Evolutionary conservation across 37 sponge, comb jelly and placozoan genomes (phyloP), one percentile per base, ranked within the genome.

Genomic region (Mnemiopsis leidyi): DNA sequence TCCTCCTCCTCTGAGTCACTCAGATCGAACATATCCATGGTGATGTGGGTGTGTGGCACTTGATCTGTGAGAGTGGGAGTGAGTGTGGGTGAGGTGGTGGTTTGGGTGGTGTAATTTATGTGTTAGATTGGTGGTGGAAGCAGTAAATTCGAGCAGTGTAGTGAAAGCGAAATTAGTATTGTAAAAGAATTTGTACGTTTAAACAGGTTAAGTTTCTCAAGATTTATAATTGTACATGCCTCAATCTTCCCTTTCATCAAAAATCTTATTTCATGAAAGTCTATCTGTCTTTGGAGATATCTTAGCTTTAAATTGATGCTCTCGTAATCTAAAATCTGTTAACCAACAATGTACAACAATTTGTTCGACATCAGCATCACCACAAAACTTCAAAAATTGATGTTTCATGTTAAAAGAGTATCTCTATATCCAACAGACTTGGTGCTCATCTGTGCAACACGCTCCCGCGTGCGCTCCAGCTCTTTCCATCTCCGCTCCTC

Each of bases 401-500:
- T 48, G 13, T 13, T 5, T 85, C 90, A 85, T n/a, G 90, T 85
- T 25, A 85, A 40, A 18, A 85, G 61, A 13, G 90, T 85, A 39
- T 38, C 61, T 38, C 90, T 85, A 29, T 85, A 77, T 16, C 79
- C 79, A 77, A 77, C 90, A 36, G 90, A 38, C 23, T 85, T 85
- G 1, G 90, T 85, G 90, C 90, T 40, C 61, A 85, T 40, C 29
- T 85, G 40, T 36, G 90, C 90, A 25, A 85, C 61, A 36, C 90
- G 23, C 48, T 85, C 90, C 61, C 90, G 38, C 90, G 90, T 40
- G 1, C 36, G 90, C 30, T 85, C 90, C 61, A 85, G 48, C 29
- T 85, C 90, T 61, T 85, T 85, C 90, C 90, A 85, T 25, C 90
- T 38, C 23, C 90, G 39, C 30, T 85, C 90, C 24, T 85, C 90